Base-by-base conservation (phyloP, 2,797 vertebrate species). In the Danio kyathit region DNA sequence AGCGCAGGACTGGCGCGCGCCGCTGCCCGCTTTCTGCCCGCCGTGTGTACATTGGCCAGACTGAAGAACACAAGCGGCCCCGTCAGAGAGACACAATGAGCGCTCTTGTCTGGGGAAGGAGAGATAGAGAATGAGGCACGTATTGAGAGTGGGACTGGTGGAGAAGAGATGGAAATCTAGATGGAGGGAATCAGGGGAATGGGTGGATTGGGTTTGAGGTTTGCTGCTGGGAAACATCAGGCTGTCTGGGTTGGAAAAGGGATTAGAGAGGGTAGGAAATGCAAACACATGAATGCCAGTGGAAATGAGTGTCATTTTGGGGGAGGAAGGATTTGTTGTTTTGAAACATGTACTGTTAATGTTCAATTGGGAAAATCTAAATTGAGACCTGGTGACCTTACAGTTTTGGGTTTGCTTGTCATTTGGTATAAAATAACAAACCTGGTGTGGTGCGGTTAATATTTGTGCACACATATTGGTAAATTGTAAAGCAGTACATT, bases 11-110 rank as follows among this genome's bases (percentile, higher is more conserved):
- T 69, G 84, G 84, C 74, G 74, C 59, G 71, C 40, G 66, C 40
- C 76, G 38, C 82, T 79, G 71, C 66, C 70, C 44, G 63, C 57
- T 74, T 56, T 84, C 76, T 74, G 70, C 77, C 79, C 81, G 70
- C 72, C 19, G 49, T 81, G 85, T 86, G 83, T 86, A 84, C 84
- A 79, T 88, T 87, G 88, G 88, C 87, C 59, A 19, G 76, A 82
- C 70, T 70, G 80, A 84, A 76, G 64, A 81, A 76, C 82, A 77
- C 78, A 72, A 60, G 13, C 60, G 10, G 63, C 54, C 75, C 70
- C 63, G n/a, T 13, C 70, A 83, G 70, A 81, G 54, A 57, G 49
- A 75, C 67, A 87, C 87, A 89, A 89, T 85, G 83, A 80, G 19
- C 21, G n/a, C 80, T 83, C 81, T 86, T 88, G 86, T 89, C 74